Evolutionary conservation across 2,113 vertebrate species (phyloP).

Genomic region (Hyperoodon ampullatus): DNA sequence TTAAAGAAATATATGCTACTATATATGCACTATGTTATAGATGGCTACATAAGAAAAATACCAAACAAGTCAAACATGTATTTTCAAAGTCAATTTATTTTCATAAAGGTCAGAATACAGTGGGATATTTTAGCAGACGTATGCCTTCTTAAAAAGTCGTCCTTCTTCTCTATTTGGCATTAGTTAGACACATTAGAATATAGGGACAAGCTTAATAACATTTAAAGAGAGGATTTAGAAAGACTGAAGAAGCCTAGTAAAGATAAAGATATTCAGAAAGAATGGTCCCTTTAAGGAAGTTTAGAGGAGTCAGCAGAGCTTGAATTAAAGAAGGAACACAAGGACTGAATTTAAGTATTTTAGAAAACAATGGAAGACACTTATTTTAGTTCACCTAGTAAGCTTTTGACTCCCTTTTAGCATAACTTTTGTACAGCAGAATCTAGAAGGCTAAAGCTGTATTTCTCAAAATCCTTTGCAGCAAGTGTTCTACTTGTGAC

Average conservation of each 20-base stretch:
- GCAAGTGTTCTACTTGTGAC: neutral
- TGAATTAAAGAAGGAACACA: neutral
- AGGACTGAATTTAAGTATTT: neutral
- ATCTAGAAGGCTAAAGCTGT: neutral
- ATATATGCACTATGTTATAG: neutral
- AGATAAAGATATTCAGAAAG: neutral
- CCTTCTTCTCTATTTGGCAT: neutral
- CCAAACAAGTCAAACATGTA: neutral
- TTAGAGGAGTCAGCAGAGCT: neutral
- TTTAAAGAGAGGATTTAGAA: neutral
- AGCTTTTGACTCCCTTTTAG: neutral
- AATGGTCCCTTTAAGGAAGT: neutral
- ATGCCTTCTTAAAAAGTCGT: neutral
- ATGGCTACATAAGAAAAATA: neutral
- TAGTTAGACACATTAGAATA: neutral
- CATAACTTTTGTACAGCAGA: neutral
- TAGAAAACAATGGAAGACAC: neutral
- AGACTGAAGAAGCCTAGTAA: neutral
- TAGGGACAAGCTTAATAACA: neutral
- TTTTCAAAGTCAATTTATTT: constrained; percentile 35
- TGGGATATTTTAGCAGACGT: neutral
- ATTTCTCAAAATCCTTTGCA: neutral
- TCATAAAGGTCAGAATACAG: neutral
- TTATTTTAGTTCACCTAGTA: neutral
- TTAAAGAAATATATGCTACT: neutral